Evolutionary conservation across 2,797 vertebrate species (phyloP), one percentile per base, ranked within the genome.

Genomic region (Lepilemur ruficaudatus): DNA sequence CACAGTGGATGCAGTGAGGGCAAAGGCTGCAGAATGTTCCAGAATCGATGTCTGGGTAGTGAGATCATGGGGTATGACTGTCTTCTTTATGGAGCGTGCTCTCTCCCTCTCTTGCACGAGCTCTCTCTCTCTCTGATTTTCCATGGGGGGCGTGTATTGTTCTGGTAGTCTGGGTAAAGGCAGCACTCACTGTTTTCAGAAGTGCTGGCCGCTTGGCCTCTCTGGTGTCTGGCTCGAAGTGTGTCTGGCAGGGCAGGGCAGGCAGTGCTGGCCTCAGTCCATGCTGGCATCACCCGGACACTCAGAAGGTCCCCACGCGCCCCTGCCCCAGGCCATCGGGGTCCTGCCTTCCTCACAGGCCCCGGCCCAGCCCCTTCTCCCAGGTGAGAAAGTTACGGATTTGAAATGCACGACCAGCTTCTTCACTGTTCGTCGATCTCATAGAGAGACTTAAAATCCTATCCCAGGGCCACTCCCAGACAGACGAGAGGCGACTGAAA

Each of bases 111-210:
- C 4, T 38, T 63, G 61, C 61, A 25, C 9, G 20, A 57, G 23
- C 55, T 81, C 35, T 43, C 15, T 25, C 11, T 22, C 4, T 35
- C 30, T n/a, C 65, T 9, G 70, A 18, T 57, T 80, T 89, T 48
- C 57, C 30, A 1, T 30, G 15, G 20, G 61, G n/a, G 43, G 18
- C 0, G 0, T 28, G 41, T 17, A 7, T 28, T 55, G 13, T 35
- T 88, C 50, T 69, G 20, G 0, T 22, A 13, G 46, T 50, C 5
- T 35, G 2, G 23, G 18, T 48, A 8, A 46, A 76, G 20, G 11
- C 61, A 78, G 35, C 18, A 12, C 48, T 46, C 75, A 6, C 0
- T n/a, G 52, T 25, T n/a, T n/a, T 65, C 9, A 65, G 63, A 65
- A 65, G n/a, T 65, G 61, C 17, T 2, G 7, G 61, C 61, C 7